Evolutionary conservation across 2,113 vertebrate genomes (phyloP).

Genomic region (Sylvia atricapilla): DNA sequence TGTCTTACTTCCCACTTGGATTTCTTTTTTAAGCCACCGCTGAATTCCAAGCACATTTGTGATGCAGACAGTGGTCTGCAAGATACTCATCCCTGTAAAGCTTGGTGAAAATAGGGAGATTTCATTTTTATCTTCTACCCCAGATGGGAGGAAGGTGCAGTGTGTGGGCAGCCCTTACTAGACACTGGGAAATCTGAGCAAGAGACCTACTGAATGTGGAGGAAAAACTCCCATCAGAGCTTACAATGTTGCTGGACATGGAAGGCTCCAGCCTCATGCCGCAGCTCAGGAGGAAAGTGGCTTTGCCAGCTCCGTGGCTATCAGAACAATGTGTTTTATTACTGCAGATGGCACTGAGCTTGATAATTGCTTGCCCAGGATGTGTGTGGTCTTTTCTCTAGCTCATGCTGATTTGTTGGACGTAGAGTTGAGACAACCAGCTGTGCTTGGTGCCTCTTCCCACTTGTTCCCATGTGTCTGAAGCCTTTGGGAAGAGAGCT

Average conservation of each 20-base stretch:
- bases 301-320: not conserved
- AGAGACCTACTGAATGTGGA: not conserved
- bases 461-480: not conserved
- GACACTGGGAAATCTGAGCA: not conserved
- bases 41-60: not conserved
- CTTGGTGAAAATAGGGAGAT: not conserved
- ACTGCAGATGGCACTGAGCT: constrained; percentile 37
- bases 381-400: constrained; percentile 16
- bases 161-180: not conserved
- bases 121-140: not conserved
- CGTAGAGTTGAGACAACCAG: not conserved
- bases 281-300: not conserved
- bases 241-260: not conserved
- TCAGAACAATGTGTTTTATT: not conserved
- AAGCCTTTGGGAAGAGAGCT: not conserved
- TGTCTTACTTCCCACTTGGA: not conserved
- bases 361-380: constrained; percentile 20
- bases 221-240: not conserved
- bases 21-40: not conserved
- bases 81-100: not conserved
- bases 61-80: not conserved
- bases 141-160: not conserved
- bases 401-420: constrained; percentile 22
- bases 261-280: not conserved
- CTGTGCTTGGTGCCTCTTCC: not conserved